Evolutionary conservation across 2,113 vertebrate species (phyloP).

Genomic region (human (Homo sapiens)): DNA sequence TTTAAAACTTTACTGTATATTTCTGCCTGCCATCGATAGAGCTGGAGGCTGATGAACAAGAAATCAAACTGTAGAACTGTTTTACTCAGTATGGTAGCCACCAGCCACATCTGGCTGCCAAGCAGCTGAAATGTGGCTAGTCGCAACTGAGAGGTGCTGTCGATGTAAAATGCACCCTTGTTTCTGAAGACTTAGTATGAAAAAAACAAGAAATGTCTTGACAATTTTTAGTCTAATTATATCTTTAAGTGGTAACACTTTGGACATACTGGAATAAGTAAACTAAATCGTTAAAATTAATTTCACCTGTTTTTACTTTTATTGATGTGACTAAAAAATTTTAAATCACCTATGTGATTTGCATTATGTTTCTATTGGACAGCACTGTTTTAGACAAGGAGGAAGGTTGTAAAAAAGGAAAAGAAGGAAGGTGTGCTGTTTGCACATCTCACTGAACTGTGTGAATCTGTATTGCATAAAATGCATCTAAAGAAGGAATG

Average conservation of each 20-base stretch:
- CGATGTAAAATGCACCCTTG: background rate
- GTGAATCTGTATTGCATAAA: background rate
- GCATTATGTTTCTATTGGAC: background rate
- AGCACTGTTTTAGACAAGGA: background rate
- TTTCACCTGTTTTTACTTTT: background rate
- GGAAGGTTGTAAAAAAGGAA: background rate
- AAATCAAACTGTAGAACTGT: background rate
- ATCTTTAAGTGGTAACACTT: background rate
- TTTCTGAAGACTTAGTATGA: background rate
- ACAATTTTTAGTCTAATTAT: background rate
- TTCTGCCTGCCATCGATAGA: background rate
- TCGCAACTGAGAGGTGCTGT: background rate
- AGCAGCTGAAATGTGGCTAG: background rate
- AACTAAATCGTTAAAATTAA: slow-evolving; percentile 13
- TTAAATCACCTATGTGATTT: background rate
- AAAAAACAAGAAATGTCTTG: background rate
- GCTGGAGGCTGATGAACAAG: background rate
- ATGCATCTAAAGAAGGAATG: background rate
- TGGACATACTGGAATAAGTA: background rate
- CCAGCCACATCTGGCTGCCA: background rate
- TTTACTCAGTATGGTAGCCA: background rate
- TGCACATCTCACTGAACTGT: background rate
- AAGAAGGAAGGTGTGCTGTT: background rate
- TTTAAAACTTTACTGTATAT: background rate
- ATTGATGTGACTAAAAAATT: background rate